Percentiles rank a stretch among this genome's conserved stretches.
These are phyloP conservation scores for Callocephalon fimbriatum DNA, from an alignment of 2,113 vertebrate genomes.

Conservation along the genomic window DNA sequence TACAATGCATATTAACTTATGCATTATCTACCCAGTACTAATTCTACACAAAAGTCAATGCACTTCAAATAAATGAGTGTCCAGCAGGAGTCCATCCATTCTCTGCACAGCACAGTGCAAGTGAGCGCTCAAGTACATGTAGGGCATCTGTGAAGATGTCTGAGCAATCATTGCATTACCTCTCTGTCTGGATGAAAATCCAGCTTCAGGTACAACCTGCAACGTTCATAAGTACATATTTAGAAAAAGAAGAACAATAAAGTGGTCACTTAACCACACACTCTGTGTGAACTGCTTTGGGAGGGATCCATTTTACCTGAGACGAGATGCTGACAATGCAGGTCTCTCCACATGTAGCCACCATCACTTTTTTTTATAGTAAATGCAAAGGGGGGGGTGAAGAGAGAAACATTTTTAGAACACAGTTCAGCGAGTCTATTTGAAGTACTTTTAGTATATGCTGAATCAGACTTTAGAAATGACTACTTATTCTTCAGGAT, in stretches of 20 bases:
- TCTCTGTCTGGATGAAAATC: background rate
- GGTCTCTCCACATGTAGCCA: background rate
- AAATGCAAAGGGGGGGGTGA: background rate
- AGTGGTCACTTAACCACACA: background rate
- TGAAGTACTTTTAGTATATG: background rate
- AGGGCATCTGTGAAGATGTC: background rate
- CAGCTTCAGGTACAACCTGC: background rate
- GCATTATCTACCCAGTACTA: background rate
- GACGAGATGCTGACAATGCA: background rate
- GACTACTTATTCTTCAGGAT: background rate
- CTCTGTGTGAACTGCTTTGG: background rate
- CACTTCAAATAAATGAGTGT: background rate
- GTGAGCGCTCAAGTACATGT: accelerated
- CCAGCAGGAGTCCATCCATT: background rate
- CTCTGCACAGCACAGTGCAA: background rate
- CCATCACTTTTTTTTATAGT: background rate
- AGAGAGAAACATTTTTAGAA: background rate
- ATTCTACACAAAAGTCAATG: background rate
- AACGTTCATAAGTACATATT: background rate
- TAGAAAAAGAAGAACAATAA: background rate
- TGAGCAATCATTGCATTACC: background rate
- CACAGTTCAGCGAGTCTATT: background rate
- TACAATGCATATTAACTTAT: background rate
- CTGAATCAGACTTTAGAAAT: background rate
- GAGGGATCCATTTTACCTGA: background rate